Evolutionary conservation across 2,113 vertebrate species (phyloP).

Genomic region (Hucho hucho): DNA sequence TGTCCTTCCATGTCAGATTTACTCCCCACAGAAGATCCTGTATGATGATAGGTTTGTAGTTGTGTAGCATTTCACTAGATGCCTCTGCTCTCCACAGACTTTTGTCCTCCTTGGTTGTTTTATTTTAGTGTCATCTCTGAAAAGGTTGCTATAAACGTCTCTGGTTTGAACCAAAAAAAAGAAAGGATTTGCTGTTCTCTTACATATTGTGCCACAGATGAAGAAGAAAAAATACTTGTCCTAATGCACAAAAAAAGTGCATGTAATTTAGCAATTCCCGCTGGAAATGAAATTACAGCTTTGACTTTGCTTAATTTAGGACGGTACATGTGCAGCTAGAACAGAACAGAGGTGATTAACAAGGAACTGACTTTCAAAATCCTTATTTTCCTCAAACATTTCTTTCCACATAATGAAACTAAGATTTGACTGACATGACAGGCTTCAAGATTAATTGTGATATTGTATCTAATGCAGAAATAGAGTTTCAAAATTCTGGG

Average conservation of each 20-base stretch:
- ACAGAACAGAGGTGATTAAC: not conserved
- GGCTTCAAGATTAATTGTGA: too few relatives aligned
- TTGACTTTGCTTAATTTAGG: conserved; percentile 10
- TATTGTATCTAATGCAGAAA: too few relatives aligned
- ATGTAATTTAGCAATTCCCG: conserved; percentile 16
- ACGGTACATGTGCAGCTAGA: not conserved
- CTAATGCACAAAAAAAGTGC: not conserved
- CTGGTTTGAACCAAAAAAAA: conserved; percentile 3
- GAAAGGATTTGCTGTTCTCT: conserved; percentile 1
- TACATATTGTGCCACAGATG: conserved; percentile 1
- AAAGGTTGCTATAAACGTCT: conserved; percentile 7
- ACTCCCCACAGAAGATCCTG: conserved; percentile 1
- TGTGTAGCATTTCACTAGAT: not conserved
- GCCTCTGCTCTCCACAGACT: not conserved
- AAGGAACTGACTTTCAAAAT: too few relatives aligned
- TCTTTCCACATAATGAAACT: too few relatives aligned
- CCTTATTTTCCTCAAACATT: too few relatives aligned
- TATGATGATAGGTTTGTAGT: conserved; percentile 23
- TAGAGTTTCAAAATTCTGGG: too few relatives aligned
- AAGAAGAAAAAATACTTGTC: not conserved
- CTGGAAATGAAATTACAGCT: conserved; percentile 20
- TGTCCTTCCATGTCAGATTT: conserved; percentile 5
- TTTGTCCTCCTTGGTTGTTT: not conserved
- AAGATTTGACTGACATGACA: too few relatives aligned
- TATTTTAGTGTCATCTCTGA: conserved; percentile 20